Percentiles rank a stretch among this genome's conserved stretches.
Conservation (phyloP, 2,888 invertebrate species). For the Amphipyra berbera region DNA sequence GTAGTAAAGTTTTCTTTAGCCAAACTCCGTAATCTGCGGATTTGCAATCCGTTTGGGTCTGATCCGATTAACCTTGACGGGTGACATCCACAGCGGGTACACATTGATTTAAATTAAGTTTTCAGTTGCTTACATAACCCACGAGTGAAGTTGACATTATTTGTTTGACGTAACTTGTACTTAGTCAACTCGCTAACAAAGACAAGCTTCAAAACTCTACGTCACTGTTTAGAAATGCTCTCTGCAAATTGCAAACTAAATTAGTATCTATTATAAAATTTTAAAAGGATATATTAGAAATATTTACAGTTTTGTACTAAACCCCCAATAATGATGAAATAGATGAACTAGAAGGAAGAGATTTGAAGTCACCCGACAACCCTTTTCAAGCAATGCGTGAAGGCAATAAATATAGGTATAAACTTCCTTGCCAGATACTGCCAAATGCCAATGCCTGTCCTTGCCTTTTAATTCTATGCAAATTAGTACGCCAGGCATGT, state of each 20-base stretch:
- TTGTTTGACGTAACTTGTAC: constrained; percentile 32
- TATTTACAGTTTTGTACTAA: too few species aligned
- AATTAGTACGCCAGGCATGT: constrained; percentile 44
- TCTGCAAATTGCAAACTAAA: not conserved
- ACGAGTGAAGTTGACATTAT: constrained; percentile 32
- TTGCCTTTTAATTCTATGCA: constrained; percentile 36
- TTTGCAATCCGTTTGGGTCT: constrained; percentile 26
- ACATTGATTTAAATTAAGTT: constrained; percentile 47
- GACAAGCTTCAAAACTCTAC: constrained; percentile 6
- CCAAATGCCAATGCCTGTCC: constrained; percentile 18
- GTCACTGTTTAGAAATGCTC: constrained; percentile 6
- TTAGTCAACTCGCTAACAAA: constrained; percentile 26
- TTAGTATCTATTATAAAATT: too few species aligned
- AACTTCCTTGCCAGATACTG: constrained; percentile 28
- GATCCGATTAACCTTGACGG: constrained; percentile 36
- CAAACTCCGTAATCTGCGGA: not conserved
- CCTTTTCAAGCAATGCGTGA: constrained; percentile 26
- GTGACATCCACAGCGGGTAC: constrained; percentile 17
- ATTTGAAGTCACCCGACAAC: constrained; percentile 15
- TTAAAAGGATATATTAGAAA: too few species aligned
- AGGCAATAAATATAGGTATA: constrained; percentile 31
- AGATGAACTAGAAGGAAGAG: not conserved
- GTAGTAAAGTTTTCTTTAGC: constrained; percentile 9
- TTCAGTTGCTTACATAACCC: constrained; percentile 46
- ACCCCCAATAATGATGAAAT: not conserved